phyloP scores from a whole-genome alignment of 2,888 invertebrate species.

The Alcis repandata region DNA sequence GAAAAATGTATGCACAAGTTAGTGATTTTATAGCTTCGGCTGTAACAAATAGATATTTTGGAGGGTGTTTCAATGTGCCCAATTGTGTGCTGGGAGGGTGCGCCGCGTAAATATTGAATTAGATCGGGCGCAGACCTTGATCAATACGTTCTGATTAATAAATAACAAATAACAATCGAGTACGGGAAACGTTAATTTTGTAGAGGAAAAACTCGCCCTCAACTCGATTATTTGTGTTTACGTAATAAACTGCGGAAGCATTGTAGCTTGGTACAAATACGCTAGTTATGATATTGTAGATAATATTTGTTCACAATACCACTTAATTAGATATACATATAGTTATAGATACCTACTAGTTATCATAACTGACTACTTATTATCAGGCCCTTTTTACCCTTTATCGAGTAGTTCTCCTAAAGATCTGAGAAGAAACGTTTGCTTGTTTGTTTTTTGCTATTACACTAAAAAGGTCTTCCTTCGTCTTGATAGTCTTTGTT shows the following conservation, averaged over 20 bases:
- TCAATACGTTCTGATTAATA: constrained; percentile 46
- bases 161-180: constrained; percentile 43
- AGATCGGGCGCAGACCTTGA: constrained; percentile 40
- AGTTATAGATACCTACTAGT: too few relatives aligned
- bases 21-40: constrained; percentile 46
- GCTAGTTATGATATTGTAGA: too few relatives aligned
- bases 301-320: not conserved
- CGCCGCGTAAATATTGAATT: constrained; percentile 51
- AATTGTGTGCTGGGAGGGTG: constrained; percentile 39
- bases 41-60: constrained; percentile 19
- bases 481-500: constrained; percentile 1
- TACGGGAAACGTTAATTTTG: constrained; percentile 41
- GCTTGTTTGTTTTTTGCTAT: not conserved
- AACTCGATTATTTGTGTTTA: constrained; percentile 28
- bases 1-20: constrained; percentile 53
- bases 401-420: not conserved
- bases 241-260: not conserved
- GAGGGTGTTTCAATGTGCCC: constrained; percentile 31
- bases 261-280: too few relatives aligned
- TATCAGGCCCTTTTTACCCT: too few relatives aligned
- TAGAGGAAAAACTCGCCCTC: constrained; percentile 30
- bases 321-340: too few relatives aligned
- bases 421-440: not conserved
- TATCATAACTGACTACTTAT: too few relatives aligned
- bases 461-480: not conserved